These are phyloP conservation scores for Drosophila obscura DNA, from an alignment of 1,140 invertebrate genomes.

Conservation along the genomic window DNA sequence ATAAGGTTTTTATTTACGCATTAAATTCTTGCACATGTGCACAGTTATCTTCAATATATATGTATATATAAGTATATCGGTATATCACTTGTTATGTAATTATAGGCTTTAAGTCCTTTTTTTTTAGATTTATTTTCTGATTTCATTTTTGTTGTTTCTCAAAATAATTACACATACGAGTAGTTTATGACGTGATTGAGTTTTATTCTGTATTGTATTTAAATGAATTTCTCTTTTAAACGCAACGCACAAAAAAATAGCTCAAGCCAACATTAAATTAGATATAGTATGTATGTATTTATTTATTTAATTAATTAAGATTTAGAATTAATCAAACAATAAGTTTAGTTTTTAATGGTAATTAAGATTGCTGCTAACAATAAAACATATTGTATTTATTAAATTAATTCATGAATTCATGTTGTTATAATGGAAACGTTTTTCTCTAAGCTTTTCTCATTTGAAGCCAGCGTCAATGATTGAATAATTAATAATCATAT, in stretches of 20 bases:
- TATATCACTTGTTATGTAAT: slow-evolving; percentile 63
- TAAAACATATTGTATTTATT: slow-evolving; percentile 47
- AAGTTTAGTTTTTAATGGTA: slow-evolving; percentile 66
- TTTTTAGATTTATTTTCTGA: slow-evolving; percentile 8
- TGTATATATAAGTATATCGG: slow-evolving; percentile 40
- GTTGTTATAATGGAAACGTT: slow-evolving; percentile 66
- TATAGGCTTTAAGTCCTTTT: slow-evolving; percentile 19
- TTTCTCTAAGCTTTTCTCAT: slow-evolving; percentile 7
- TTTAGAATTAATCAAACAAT: slow-evolving; percentile 70
- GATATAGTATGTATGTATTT: slow-evolving; percentile 28
- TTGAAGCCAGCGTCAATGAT: slow-evolving; percentile 63
- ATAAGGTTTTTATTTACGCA: slow-evolving; percentile 64
- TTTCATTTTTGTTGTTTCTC: slow-evolving; percentile 7
- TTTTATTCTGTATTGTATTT: slow-evolving; percentile 73
- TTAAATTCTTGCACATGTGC: slow-evolving; percentile 35
- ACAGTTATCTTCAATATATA: slow-evolving; percentile 33
- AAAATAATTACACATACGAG: slow-evolving; percentile 32
- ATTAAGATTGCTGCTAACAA: slow-evolving; percentile 49
- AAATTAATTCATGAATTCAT: slow-evolving; percentile 65
- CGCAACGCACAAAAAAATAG: slow-evolving; percentile 75
- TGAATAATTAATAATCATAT: no score
- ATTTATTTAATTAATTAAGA: slow-evolving; percentile 43
- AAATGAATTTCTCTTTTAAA: slow-evolving; percentile 77
- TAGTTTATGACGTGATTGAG: slow-evolving; percentile 65
- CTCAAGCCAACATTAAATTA: slow-evolving; percentile 74